Percentiles rank a stretch among this genome's conserved stretches.
Conservation (phyloP, 2,888 invertebrate genomes). For the Drepana falcataria region DNA sequence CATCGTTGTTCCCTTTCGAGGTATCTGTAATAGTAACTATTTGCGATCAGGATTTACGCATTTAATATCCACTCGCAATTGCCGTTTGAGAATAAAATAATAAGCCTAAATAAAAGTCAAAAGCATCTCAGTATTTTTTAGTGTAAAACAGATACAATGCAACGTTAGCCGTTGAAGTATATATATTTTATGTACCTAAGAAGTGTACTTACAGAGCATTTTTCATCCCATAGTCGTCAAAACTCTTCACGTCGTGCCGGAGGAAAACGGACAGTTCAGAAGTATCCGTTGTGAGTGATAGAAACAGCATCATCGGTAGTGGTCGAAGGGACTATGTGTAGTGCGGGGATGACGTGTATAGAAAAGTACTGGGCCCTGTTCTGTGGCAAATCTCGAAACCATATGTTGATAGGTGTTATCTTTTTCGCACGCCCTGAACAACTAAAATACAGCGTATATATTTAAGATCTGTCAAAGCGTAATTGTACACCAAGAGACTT, state of each 20-base stretch:
- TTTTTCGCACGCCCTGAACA: background rate
- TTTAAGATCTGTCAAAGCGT: background rate
- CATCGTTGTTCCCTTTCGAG: no score
- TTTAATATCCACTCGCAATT: no score
- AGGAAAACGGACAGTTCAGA: conserved; percentile 65
- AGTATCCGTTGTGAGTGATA: conserved; percentile 67
- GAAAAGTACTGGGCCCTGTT: no score
- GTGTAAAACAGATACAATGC: no score
- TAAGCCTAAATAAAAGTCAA: no score
- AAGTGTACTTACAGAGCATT: no score
- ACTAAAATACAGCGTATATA: background rate
- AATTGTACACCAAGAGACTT: background rate
- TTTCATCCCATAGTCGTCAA: conserved; percentile 48
- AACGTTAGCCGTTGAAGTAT: no score
- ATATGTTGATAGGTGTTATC: background rate
- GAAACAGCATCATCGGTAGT: conserved; percentile 58
- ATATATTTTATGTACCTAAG: no score
- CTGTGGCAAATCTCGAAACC: background rate
- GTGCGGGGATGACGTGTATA: conserved; percentile 18
- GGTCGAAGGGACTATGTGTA: conserved; percentile 68
- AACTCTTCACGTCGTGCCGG: conserved; percentile 52
- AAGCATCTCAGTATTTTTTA: no score
- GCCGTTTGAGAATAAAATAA: no score
- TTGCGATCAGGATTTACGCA: no score
- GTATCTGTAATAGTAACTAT: no score